Base-by-base conservation (phyloP, 2,113 vertebrate genomes). In the Osmerus mordax region DNA sequence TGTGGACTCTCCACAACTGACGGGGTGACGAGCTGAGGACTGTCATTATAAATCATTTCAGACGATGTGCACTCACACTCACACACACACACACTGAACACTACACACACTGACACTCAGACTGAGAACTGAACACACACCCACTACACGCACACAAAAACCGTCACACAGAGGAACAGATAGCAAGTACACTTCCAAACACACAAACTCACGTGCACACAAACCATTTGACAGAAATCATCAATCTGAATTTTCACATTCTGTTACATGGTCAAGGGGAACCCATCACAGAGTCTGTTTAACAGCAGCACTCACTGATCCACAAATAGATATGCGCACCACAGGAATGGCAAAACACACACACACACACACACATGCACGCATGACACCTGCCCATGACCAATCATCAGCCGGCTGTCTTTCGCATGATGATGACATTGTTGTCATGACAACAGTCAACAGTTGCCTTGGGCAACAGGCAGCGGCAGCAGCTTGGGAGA, bases 401-500 rank as follows among this genome's bases (percentile, higher is more conserved):
- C 88, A 85, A 89, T 90, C 87, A 60, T 83, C 79, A 80, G 69
- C 73, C 74, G 63, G 82, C 67, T 71, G 69, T 85, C 75, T 85
- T 79, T 69, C 71, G 58, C 72, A 73, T 78, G 84, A 85, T 81
- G 83, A 78, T 80, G 77, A 74, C 16, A 23, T 71, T 78, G 79
- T 84, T 68, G 82, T 84, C 86, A 85, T 69, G 86, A 80, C 81
- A 86, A 90, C 89, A 3, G 36, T 90, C 72, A 86, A 90, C 89
- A 3, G 36, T 90, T 73, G 41, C 86, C 79, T 72, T 5, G 65
- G 82, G 86, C 81, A 89, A 89, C 87, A 63, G 64, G 72, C 76
- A 61, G 65, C 56, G 25, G 25, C 29, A 71, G 69, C 71, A 78
- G 76, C 66, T 67, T 69, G 64, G 52, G 9, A 19, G n/a, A 54